Conservation (phyloP, 2,888 invertebrate genomes). For the Nysson spinosus region DNA sequence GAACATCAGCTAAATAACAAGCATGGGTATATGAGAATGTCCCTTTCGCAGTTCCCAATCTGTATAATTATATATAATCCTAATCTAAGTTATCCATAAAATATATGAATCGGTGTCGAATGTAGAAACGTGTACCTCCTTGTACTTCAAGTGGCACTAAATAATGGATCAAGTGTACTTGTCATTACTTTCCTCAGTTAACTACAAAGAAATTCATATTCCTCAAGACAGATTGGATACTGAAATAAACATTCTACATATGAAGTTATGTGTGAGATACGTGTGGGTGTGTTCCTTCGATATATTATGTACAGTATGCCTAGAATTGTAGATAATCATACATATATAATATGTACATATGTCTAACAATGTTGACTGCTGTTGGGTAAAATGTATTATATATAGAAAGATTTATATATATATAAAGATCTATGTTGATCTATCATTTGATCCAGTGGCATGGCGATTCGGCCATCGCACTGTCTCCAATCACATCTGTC, state of each 20-base stretch:
- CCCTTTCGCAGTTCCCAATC: conserved; percentile 88
- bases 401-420: conserved; percentile 42
- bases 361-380: conserved; percentile 36
- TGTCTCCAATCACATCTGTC: conserved; percentile 76
- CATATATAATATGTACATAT: conserved; percentile 21
- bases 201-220: conserved; percentile 8
- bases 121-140: conserved; percentile 51
- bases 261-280: conserved; percentile 72
- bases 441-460: too few species aligned
- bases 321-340: conserved; percentile 47
- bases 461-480: too few species aligned
- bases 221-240: conserved; percentile 81
- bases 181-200: background rate
- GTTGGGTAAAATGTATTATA: conserved; percentile 34
- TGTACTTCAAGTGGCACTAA: conserved; percentile 40
- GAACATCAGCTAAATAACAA: conserved; percentile 74
- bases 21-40: conserved; percentile 84
- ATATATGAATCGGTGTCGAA: conserved; percentile 45
- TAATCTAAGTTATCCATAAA: conserved; percentile 25
- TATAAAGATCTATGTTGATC: too few species aligned
- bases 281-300: conserved; percentile 70
- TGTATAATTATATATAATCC: conserved; percentile 73
- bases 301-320: conserved; percentile 72
- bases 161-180: background rate
- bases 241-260: conserved; percentile 83